Conservation (phyloP, 2,888 invertebrate genomes). For the Microplitis deprimator region DNA sequence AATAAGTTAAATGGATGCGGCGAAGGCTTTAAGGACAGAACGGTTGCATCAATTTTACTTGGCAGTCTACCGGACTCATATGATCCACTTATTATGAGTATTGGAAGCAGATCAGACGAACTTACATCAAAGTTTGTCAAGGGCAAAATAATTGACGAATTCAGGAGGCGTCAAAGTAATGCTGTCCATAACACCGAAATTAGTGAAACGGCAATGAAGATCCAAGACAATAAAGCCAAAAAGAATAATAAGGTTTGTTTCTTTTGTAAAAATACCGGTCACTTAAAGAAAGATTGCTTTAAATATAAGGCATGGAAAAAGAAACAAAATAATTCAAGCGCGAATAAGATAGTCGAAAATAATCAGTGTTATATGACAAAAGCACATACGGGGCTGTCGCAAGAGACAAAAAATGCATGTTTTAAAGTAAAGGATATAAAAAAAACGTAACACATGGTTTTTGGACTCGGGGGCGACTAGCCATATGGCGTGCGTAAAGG, state of each 20-base stretch:
- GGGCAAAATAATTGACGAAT: constrained; percentile 53
- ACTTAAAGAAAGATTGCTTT: constrained; percentile 43
- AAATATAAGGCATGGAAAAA: constrained; percentile 45
- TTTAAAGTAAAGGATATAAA: too few relatives aligned
- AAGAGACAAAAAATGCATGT: too few relatives aligned
- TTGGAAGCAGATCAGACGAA: constrained; percentile 51
- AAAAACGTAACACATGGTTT: too few relatives aligned
- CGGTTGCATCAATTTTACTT: constrained; percentile 50
- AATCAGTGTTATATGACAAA: too few relatives aligned
- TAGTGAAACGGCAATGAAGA: constrained; percentile 34
- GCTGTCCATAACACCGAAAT: constrained; percentile 22
- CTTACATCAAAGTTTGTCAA: constrained; percentile 48
- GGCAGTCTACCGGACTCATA: constrained; percentile 55
- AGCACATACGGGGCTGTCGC: too few relatives aligned
- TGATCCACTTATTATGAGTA: constrained; percentile 50
- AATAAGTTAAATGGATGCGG: constrained; percentile 48
- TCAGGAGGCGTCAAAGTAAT: constrained; percentile 42
- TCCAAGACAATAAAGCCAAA: constrained; percentile 19
- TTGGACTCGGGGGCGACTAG: constrained; percentile 50
- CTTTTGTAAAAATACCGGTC: constrained; percentile 47
- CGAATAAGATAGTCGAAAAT: constrained; percentile 22
- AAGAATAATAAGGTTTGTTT: constrained; percentile 24
- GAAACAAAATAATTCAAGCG: constrained; percentile 31
- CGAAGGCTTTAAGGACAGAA: constrained; percentile 46
- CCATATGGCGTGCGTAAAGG: constrained; percentile 44